phyloP scores from a whole-genome alignment of 2,113 vertebrate genomes.

The Gymnocephalus cernua region DNA sequence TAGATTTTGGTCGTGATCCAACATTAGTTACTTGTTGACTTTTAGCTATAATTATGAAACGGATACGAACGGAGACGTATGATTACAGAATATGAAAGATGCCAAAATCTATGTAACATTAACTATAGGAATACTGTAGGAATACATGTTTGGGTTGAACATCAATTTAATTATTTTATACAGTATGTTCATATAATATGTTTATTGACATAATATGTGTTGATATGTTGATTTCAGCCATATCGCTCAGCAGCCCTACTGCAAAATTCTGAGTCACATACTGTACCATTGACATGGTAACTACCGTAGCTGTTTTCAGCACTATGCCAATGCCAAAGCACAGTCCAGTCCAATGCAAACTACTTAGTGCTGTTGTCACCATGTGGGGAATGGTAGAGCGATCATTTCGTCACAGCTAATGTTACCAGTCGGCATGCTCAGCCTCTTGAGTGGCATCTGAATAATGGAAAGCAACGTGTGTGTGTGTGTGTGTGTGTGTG shows the following conservation, averaged over 20 bases:
- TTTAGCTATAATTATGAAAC: neutral
- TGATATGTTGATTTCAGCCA: neutral
- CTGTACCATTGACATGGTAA: neutral
- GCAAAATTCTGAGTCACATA: neutral
- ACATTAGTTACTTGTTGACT: neutral
- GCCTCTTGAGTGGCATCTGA: slow-evolving; percentile 48
- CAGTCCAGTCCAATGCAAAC: slow-evolving; percentile 21
- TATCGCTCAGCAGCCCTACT: neutral
- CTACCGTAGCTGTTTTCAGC: slow-evolving; percentile 8
- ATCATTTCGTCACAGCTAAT: slow-evolving; percentile 46
- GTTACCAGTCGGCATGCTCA: slow-evolving; percentile 47
- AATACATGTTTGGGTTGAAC: neutral
- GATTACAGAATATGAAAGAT: neutral
- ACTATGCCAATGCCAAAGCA: neutral
- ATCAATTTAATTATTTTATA: neutral
- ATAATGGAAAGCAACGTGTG: slow-evolving; percentile 58
- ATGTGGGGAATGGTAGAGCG: slow-evolving; percentile 33
- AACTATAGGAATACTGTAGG: neutral
- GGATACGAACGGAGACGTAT: neutral
- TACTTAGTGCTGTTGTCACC: slow-evolving; percentile 37
- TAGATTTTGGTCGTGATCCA: neutral
- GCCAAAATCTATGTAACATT: neutral
- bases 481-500: slow-evolving; percentile 13
- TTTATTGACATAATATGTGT: neutral
- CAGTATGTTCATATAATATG: neutral